phyloP scores from a whole-genome alignment of 2,797 vertebrate genomes.

The Carduelis carduelis region DNA sequence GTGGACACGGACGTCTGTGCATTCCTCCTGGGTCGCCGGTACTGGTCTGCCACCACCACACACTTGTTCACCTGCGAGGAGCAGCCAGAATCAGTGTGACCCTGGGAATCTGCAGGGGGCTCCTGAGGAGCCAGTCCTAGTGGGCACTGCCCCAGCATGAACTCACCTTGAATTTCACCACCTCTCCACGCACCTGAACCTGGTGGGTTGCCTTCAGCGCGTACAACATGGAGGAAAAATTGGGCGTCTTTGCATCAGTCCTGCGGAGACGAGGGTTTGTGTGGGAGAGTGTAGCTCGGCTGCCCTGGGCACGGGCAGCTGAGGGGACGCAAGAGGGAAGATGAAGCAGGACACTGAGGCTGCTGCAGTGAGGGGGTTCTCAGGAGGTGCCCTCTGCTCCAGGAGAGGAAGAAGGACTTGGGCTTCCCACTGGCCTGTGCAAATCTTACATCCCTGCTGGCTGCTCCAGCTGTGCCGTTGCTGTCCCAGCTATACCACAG shows the following conservation, averaged over 20 bases:
- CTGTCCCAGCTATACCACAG: background rate
- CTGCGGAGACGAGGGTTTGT: conserved; percentile 57
- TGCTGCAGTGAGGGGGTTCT: background rate
- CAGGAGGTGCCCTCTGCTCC: background rate
- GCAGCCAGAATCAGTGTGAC: accelerated
- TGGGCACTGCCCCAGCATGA: accelerated
- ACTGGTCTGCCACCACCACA: conserved; percentile 43
- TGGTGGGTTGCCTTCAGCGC: conserved; percentile 57
- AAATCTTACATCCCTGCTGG: background rate
- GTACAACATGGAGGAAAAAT: conserved; percentile 78
- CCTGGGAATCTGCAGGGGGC: accelerated
- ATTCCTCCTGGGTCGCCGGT: background rate
- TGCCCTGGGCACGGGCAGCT: background rate
- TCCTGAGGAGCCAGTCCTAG: accelerated
- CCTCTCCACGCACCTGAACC: conserved; percentile 14
- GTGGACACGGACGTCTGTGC: accelerated
- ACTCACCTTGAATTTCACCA: conserved; percentile 76
- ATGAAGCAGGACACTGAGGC: background rate
- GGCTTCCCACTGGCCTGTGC: background rate
- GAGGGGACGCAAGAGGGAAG: accelerated
- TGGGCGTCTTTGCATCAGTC: conserved; percentile 65
- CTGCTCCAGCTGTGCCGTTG: background rate
- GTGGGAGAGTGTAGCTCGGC: accelerated
- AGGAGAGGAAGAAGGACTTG: background rate
- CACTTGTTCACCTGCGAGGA: background rate